Evolutionary conservation across 2,113 vertebrate species (phyloP).

Genomic region (Bubo bubo): DNA sequence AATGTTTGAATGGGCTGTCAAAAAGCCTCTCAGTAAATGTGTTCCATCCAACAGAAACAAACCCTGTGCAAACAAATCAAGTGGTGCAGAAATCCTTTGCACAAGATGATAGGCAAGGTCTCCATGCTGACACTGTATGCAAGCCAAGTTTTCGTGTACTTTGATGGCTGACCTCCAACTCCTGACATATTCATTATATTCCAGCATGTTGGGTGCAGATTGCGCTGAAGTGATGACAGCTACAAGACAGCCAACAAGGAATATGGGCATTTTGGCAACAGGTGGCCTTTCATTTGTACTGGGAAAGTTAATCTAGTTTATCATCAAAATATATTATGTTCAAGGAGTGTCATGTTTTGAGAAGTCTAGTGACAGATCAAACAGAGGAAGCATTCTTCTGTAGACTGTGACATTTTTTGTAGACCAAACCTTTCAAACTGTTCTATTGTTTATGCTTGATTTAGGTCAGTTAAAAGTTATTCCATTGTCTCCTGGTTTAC

Average conservation of each 20-base stretch:
- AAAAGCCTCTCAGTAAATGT: conserved; percentile 80
- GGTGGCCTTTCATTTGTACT: conserved; percentile 86
- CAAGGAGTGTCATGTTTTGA: conserved; percentile 81
- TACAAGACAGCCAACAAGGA: conserved; percentile 85
- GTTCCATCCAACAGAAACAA: conserved; percentile 84
- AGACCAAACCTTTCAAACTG: conserved; percentile 70
- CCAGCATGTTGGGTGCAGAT: conserved; percentile 82
- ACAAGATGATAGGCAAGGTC: conserved; percentile 80
- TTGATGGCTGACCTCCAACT: conserved; percentile 89
- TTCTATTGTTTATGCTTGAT: conserved; percentile 75
- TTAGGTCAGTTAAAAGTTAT: conserved; percentile 65
- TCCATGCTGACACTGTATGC: conserved; percentile 79
- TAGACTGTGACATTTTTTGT: conserved; percentile 74
- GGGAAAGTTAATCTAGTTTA: conserved; percentile 87
- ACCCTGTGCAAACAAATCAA: conserved; percentile 87
- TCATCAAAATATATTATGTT: conserved; percentile 85
- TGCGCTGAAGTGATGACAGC: conserved; percentile 86
- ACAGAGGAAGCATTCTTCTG: conserved; percentile 76
- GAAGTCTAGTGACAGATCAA: conserved; percentile 79
- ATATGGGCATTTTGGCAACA: conserved; percentile 85
- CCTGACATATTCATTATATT: conserved; percentile 89
- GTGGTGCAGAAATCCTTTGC: conserved; percentile 84
- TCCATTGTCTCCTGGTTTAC: conserved; percentile 57
- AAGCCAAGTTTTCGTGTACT: conserved; percentile 87
- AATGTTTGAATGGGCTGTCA: conserved; percentile 86